Evolutionary conservation across 1,140 invertebrate species (phyloP).

Genomic region (roundworm (Caenorhabditis elegans)): DNA sequence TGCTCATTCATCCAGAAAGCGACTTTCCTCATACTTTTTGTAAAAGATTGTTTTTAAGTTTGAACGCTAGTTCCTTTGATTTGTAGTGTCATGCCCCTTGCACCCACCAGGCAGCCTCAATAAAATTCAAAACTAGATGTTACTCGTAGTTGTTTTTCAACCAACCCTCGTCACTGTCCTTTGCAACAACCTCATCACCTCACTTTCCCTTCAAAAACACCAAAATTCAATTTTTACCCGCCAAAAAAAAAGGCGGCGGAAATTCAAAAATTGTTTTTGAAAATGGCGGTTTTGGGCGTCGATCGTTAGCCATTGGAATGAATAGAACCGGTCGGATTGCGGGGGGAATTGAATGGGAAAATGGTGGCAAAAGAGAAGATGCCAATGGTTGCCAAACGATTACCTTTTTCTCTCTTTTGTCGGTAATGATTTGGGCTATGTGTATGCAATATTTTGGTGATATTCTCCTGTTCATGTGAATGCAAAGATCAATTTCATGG

Average conservation of each 20-base stretch:
- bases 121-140: too few relatives aligned
- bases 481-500: too few relatives aligned
- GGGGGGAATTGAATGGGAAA: not conserved
- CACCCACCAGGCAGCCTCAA: too few relatives aligned
- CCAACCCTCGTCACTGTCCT: too few relatives aligned
- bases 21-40: too few relatives aligned
- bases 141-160: too few relatives aligned
- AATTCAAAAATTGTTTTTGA: slow-evolving; percentile 12
- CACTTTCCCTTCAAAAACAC: not conserved
- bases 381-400: slow-evolving; percentile 5
- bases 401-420: not conserved
- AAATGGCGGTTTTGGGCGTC: slow-evolving; percentile 27
- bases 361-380: slow-evolving; percentile 5
- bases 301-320: not conserved
- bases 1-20: too few relatives aligned
- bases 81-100: too few relatives aligned
- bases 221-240: not conserved
- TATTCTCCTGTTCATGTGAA: too few relatives aligned
- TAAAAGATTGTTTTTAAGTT: too few relatives aligned
- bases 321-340: slow-evolving; percentile 17
- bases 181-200: too few relatives aligned
- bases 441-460: not conserved
- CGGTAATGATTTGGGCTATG: not conserved
- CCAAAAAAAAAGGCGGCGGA: not conserved
- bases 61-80: too few relatives aligned